phyloP scores from a whole-genome alignment of 2,888 invertebrate genomes.

The Acronicta leporina region DNA sequence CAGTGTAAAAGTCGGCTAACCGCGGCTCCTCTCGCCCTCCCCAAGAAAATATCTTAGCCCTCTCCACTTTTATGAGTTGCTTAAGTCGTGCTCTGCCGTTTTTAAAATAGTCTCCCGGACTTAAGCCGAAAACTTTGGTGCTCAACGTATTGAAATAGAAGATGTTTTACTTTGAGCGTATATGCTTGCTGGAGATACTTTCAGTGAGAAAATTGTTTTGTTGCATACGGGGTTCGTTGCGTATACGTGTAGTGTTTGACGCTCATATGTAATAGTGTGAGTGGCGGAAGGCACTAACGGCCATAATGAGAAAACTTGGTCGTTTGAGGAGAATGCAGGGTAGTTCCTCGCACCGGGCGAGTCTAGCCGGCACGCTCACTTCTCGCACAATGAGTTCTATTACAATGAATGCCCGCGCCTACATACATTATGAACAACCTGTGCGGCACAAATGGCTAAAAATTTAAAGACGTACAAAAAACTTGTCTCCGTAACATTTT shows the following conservation, averaged over 20 bases:
- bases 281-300: constrained; percentile 74
- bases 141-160: constrained; percentile 72
- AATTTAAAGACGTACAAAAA: constrained; percentile 5
- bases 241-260: constrained; percentile 74
- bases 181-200: constrained; percentile 36
- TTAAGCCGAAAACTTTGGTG: constrained; percentile 67
- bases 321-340: constrained; percentile 67
- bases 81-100: constrained; percentile 74
- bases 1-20: constrained; percentile 86
- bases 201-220: constrained; percentile 49
- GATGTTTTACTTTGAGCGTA: constrained; percentile 49
- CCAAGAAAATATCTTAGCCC: constrained; percentile 73
- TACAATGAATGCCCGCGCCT: constrained; percentile 36
- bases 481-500: not conserved
- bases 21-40: constrained; percentile 70
- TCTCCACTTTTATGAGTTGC: constrained; percentile 80
- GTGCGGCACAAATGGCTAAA: constrained; percentile 5
- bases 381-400: constrained; percentile 43
- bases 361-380: constrained; percentile 60
- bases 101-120: constrained; percentile 72
- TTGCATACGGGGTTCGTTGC: constrained; percentile 60
- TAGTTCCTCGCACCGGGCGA: constrained; percentile 59
- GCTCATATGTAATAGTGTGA: constrained; percentile 73
- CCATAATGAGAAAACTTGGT: constrained; percentile 87
- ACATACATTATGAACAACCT: constrained; percentile 27